A percentile compares a stretch with the other conserved stretches of the same genome.
Evolutionary conservation across 2,888 invertebrate genomes (phyloP).

Genomic region (Griposia aprilina): DNA sequence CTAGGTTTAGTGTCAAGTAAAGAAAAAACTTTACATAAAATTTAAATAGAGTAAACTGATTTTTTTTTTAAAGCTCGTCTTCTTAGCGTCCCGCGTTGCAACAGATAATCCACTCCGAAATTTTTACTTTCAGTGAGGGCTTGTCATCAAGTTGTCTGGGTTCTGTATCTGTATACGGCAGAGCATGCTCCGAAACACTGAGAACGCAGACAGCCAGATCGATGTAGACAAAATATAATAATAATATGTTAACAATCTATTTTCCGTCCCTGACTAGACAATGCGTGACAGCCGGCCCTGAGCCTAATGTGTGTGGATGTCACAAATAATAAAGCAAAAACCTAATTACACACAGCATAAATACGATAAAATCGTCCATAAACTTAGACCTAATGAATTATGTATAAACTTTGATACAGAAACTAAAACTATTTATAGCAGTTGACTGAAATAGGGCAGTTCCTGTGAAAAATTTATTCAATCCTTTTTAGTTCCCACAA

Average conservation of each 20-base stretch:
- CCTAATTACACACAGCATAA: background rate
- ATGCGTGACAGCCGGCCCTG: background rate
- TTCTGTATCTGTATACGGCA: background rate
- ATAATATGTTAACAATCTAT: background rate
- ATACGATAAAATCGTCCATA: background rate
- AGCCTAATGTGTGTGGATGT: no score
- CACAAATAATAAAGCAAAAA: background rate
- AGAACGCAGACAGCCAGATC: no score
- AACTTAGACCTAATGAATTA: background rate
- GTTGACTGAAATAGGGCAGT: conserved; percentile 7
- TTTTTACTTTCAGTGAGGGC: background rate
- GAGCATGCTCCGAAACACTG: background rate
- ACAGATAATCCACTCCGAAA: background rate
- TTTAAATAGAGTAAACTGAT: background rate
- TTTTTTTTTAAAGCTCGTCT: background rate
- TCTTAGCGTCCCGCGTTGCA: background rate
- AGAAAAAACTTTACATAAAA: background rate
- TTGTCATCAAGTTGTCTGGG: background rate
- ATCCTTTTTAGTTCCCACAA: conserved; percentile 71
- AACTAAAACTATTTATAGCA: conserved; percentile 11
- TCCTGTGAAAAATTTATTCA: conserved; percentile 68
- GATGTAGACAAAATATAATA: background rate
- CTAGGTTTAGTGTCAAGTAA: background rate
- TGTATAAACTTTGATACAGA: background rate
- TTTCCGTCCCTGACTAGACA: background rate